Evolutionary conservation across 2,113 vertebrate genomes (phyloP).

Genomic region (Actenoides hombroni): DNA sequence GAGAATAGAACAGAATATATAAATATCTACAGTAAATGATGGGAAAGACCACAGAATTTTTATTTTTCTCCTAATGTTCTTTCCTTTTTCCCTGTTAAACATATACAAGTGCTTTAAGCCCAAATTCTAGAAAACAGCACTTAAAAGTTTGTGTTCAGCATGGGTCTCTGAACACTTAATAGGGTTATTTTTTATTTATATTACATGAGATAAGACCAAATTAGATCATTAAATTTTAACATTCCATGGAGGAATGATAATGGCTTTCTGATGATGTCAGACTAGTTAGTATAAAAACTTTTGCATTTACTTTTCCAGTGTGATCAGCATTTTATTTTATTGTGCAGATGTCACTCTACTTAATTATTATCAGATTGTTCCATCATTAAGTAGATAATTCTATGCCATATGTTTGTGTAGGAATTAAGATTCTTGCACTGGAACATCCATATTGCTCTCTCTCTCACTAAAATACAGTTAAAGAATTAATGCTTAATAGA

Average conservation of each 20-base stretch:
- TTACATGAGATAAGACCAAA: slow-evolving; percentile 64
- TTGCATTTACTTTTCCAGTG: slow-evolving; percentile 25
- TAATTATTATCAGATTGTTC: slow-evolving; percentile 48
- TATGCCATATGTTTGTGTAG: slow-evolving; percentile 54
- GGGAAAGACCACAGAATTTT: not conserved
- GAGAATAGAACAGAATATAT: not conserved
- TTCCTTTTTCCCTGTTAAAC: not conserved
- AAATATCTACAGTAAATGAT: not conserved
- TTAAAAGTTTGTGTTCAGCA: slow-evolving; percentile 40
- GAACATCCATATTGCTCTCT: slow-evolving; percentile 8
- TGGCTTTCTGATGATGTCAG: slow-evolving; percentile 54
- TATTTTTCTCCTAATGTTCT: not conserved
- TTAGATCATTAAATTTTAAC: slow-evolving; percentile 72
- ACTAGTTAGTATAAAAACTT: slow-evolving; percentile 48
- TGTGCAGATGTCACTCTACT: slow-evolving; percentile 60
- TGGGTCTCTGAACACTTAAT: slow-evolving; percentile 43
- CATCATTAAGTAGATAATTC: slow-evolving; percentile 57
- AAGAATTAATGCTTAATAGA: slow-evolving; percentile 57
- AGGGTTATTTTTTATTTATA: slow-evolving; percentile 70
- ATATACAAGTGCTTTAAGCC: not conserved
- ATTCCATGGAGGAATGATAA: slow-evolving; percentile 57
- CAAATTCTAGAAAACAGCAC: slow-evolving; percentile 4
- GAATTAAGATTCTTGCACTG: slow-evolving; percentile 48
- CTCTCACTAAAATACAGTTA: slow-evolving; percentile 46
- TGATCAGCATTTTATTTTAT: slow-evolving; percentile 67